Conservation (phyloP, 2,888 invertebrate species). For the Pandemis heparana region DNA sequence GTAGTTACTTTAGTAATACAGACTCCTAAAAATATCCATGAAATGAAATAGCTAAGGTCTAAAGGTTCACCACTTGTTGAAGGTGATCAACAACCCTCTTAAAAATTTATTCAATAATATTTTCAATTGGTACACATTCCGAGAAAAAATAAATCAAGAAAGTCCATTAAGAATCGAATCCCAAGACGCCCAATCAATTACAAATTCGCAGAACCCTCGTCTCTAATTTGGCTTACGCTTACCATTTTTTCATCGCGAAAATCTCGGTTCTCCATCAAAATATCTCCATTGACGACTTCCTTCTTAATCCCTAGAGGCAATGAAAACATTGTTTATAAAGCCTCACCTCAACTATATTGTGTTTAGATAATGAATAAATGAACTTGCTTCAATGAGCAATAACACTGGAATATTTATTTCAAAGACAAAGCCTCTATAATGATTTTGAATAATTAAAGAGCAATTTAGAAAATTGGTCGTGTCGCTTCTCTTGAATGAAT, state of each 20-base stretch:
- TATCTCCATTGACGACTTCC: not conserved
- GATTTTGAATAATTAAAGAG: not conserved
- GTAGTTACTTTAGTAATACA: no score
- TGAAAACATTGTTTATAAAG: not conserved
- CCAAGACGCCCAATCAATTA: slow-evolving; percentile 22
- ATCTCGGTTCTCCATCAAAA: slow-evolving; percentile 1
- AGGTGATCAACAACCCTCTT: not conserved
- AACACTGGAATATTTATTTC: no score
- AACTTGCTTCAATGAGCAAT: no score
- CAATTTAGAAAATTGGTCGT: slow-evolving; percentile 9
- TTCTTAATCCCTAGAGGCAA: not conserved
- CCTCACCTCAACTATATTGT: not conserved
- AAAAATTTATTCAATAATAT: slow-evolving; percentile 3
- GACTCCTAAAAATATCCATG: no score
- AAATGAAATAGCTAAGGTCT: no score
- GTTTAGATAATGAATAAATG: not conserved
- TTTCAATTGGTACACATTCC: not conserved
- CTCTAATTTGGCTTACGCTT: slow-evolving; percentile 11
- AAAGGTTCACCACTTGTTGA: slow-evolving; percentile 1
- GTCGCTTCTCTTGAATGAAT: not conserved
- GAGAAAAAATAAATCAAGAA: slow-evolving; percentile 23
- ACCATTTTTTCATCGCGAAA: slow-evolving; percentile 4
- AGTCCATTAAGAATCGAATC: slow-evolving; percentile 7
- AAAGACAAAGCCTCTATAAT: not conserved
- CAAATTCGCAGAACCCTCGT: slow-evolving; percentile 7